Evolutionary conservation across 2,797 vertebrate genomes (phyloP), one percentile per base, ranked within the genome.

Genomic region (Muscicapa striata): DNA sequence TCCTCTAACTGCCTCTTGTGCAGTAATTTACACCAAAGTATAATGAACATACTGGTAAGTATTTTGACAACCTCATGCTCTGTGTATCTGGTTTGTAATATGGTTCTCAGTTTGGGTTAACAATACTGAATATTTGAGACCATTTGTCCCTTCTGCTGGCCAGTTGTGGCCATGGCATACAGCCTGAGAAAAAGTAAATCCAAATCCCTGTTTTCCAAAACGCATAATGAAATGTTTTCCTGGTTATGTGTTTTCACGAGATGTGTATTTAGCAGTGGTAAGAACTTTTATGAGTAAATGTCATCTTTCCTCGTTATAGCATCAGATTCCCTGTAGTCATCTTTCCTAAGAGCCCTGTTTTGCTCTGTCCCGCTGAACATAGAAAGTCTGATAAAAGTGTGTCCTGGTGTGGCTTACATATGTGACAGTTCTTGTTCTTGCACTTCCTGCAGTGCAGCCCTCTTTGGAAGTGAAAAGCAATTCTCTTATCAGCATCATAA

Each of bases 401-500:
- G 45, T 57, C 52, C 57, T 83, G 21, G 20, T 52, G 54, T 4
- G 4, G 27, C 52, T 54, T 15, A 21, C 18, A 4, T 15, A 19
- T 51, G 36, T n/a, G 52, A 21, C 3, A 10, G 59, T 18, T 93
- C 41, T 76, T 58, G 46, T 46, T 43, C 20, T 32, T 5, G 40
- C 41, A 62, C 2, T 22, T 74, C 15, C 34, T 1, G 5, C 9
- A n/a, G 13, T 54, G 45, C 34, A 36, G 45, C 85, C 36, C 72
- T 93, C 75, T 46, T 72, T 69, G 57, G 48, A 55, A 73, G 34
- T 15, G 62, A 88, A 43, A 29, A 88, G 29, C 77, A 74, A 32
- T 82, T 81, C 73, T 87, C 63, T 93, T 83, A 70, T 8, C 27
- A 76, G 38, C 30, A 55, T 79, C 41, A n/a, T 48, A 84, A 74